Base-by-base conservation (phyloP, 1,140 invertebrate genomes). In the Hycleus cichorii region DNA sequence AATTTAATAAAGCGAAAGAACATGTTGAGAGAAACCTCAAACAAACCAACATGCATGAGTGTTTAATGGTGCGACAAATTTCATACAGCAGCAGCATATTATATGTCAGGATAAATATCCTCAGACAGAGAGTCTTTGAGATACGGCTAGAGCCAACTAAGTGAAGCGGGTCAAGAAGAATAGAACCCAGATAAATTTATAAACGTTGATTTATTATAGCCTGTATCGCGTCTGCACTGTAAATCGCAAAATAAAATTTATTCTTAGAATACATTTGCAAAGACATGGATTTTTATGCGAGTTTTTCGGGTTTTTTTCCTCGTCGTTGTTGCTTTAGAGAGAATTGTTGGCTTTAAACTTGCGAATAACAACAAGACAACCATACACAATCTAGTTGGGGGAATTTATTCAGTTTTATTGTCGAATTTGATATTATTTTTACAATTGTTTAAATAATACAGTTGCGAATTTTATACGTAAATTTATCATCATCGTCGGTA, bases 21-120 rank as follows among this genome's bases (percentile, higher is more conserved):
- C 32, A 32, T 32, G 32, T 32, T 32, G 42, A 55, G 44, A 32
- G 52, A 47, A 55, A 46, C 44, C 45, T 55, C 44, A 59, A 53
- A 27, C 39, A 59, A 66, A 62, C 50, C 59, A 62, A 67, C 60
- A 69, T 62, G 65, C 63, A 67, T 58, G 62, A 65, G 58, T 64
- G 68, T 64, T 69, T 69, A 71, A 71, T 71, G 69, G 68, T 52
- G 63, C 68, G 68, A 67, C 69, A 70, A 71, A 71, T 71, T 71
- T 71, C 64, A 71, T 71, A 69, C 64, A 68, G 65, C 66, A 65
- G 63, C 40, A 32, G 32, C 64, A 63, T 64, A 71, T 69, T 66
- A 71, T 67, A 68, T 61, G 66, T 68, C 66, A 54, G 66, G 65
- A 68, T 67, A 65, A 69, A 71, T 69, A 67, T 67, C 64, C 59